Base-by-base conservation (phyloP, 2,888 invertebrate species). In the Barypeithes pellucidus region DNA sequence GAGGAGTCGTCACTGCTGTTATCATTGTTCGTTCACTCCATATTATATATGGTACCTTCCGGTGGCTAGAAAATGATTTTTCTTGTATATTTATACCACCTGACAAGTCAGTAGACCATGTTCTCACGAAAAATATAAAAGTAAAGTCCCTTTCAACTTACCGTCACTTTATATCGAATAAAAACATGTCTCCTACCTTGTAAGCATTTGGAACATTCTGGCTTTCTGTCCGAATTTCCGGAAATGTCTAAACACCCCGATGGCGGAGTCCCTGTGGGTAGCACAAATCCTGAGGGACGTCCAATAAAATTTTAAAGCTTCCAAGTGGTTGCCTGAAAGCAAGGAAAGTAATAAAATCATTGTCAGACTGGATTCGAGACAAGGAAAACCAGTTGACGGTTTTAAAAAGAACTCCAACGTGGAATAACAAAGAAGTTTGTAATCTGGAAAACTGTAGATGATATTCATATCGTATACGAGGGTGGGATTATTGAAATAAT, bases 201-300 rank as follows among this genome's bases (percentile, higher is more conserved):
- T 89, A 39, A 92, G 85, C 41, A 92, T 84, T 82, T 92, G 92
- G 80, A 92, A 88, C 72, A 92, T 86, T 77, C 92, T 86, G 1
- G 91, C 90, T 80, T 88, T 87, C 82, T 92, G 92, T 2, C 93
- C 93, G 41, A 87, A 86, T 69, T 88, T 87, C 71, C 93, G 87
- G 68, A 93, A 85, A 66, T 89, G 86, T 70, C 90, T 88, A 41
- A 91, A 90, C 0, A 91, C 89, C 7, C 92, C 92, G 36, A 90
- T 83, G 63, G 90, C 86, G 22, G 90, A 89, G 61, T 88, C 86
- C 77, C 88, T 86, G 83, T 91, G 89, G 75, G 88, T 87, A 4
- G 88, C 87, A 52, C 88, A 87, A 22, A 88, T 82, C 54, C 87
- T 83, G 87, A 91, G 83, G 82, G 89, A 82, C 87, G 87, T 85